Evolutionary conservation across 2,113 vertebrate genomes (phyloP).

Genomic region (Epinephelus moara): DNA sequence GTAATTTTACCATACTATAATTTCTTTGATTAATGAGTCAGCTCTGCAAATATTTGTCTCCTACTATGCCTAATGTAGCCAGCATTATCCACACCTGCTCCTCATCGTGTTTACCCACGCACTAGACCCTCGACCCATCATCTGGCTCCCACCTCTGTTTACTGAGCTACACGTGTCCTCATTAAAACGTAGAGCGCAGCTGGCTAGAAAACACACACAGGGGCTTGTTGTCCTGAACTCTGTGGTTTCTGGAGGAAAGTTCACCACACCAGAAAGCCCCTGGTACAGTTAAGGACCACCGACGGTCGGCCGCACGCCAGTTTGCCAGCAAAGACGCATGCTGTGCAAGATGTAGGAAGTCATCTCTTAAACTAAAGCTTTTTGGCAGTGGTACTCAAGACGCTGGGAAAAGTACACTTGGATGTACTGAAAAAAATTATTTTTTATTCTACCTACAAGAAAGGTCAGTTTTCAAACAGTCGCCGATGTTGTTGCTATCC

Average conservation of each 20-base stretch:
- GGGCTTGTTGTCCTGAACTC: constrained; percentile 47
- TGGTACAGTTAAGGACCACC: background rate
- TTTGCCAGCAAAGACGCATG: background rate
- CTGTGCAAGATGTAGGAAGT: background rate
- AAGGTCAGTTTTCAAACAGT: constrained; percentile 15
- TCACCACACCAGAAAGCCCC: constrained; percentile 40
- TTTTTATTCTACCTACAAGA: background rate
- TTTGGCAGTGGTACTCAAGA: background rate
- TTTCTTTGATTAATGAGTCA: constrained; percentile 19
- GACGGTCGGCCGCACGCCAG: constrained; percentile 9
- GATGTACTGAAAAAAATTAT: constrained; percentile 8
- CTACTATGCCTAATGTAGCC: background rate
- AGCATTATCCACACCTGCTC: constrained; percentile 32
- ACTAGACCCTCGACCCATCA: constrained; percentile 47
- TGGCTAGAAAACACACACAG: constrained; percentile 44
- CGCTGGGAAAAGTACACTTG: background rate
- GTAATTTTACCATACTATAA: background rate
- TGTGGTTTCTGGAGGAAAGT: constrained; percentile 58
- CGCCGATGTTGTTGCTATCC: background rate
- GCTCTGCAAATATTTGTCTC: constrained; percentile 59
- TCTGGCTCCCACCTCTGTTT: constrained; percentile 63
- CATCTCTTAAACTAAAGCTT: background rate
- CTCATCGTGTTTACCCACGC: constrained; percentile 49
- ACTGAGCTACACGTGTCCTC: constrained; percentile 60
- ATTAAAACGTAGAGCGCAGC: constrained; percentile 69